Evolutionary conservation across 2,797 vertebrate genomes (phyloP).

Genomic region (Rousettus madagascariensis): DNA sequence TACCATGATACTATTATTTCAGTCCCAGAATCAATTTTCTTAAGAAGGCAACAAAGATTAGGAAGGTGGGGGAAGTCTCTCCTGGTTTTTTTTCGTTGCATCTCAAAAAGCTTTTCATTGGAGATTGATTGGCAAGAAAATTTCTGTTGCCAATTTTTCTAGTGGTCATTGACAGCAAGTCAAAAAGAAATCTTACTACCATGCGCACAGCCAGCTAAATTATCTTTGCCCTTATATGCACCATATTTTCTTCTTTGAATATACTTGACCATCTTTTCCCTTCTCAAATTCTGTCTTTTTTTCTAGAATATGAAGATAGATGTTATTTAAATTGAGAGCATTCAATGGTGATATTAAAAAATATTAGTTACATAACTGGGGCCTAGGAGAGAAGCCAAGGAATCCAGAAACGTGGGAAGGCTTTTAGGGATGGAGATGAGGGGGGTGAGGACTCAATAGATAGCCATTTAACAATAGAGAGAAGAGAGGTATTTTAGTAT

Average conservation of each 20-base stretch:
- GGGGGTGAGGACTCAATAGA: background rate
- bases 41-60: background rate
- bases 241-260: background rate
- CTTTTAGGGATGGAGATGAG: background rate
- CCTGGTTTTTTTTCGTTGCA: background rate
- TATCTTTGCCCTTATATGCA: background rate
- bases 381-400: background rate
- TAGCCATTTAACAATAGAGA: background rate
- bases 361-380: background rate
- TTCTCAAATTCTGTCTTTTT: background rate
- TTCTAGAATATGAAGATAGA: background rate
- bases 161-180: background rate
- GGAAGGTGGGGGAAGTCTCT: background rate
- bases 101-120: background rate
- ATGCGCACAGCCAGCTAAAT: background rate
- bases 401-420: background rate
- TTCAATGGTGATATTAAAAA: background rate
- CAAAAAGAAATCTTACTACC: background rate
- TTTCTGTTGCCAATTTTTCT: background rate
- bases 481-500: background rate
- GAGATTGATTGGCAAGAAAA: background rate
- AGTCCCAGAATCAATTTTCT: background rate
- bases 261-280: background rate
- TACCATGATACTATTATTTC: background rate
- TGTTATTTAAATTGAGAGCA: conserved; percentile 25